These are phyloP conservation scores for Phalacrocorax brasilianus DNA, from an alignment of 2,113 vertebrate genomes.

Conservation along the genomic window DNA sequence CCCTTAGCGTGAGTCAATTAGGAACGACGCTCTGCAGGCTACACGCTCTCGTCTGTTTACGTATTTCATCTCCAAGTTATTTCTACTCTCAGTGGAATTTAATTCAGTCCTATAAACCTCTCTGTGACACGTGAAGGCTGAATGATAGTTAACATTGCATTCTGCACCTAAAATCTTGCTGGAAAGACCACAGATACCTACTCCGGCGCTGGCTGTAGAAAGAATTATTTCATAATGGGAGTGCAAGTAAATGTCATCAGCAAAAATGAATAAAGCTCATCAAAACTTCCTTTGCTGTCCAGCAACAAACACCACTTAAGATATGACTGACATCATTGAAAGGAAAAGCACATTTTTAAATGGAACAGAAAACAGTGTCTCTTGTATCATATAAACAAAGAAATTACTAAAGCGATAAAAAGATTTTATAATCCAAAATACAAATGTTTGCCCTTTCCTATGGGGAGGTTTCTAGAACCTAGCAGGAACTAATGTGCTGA, in stretches of 20 bases:
- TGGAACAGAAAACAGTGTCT: background rate
- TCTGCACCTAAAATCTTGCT: background rate
- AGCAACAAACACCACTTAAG: background rate
- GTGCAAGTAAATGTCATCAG: background rate
- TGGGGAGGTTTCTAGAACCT: background rate
- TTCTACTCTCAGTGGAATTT: background rate
- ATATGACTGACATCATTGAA: background rate
- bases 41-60: background rate
- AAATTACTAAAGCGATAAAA: background rate
- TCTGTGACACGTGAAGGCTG: background rate
- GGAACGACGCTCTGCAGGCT: background rate
- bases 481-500: background rate
- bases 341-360: conserved; percentile 9
- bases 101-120: background rate
- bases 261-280: background rate
- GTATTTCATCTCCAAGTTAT: background rate
- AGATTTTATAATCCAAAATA: background rate
- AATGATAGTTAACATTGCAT: background rate
- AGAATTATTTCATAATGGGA: background rate
- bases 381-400: background rate
- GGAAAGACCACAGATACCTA: background rate
- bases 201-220: background rate
- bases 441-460: background rate
- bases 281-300: background rate
- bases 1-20: accelerated